Evolutionary conservation across 2,888 invertebrate species (phyloP).

Genomic region (Drosophila prolongata): DNA sequence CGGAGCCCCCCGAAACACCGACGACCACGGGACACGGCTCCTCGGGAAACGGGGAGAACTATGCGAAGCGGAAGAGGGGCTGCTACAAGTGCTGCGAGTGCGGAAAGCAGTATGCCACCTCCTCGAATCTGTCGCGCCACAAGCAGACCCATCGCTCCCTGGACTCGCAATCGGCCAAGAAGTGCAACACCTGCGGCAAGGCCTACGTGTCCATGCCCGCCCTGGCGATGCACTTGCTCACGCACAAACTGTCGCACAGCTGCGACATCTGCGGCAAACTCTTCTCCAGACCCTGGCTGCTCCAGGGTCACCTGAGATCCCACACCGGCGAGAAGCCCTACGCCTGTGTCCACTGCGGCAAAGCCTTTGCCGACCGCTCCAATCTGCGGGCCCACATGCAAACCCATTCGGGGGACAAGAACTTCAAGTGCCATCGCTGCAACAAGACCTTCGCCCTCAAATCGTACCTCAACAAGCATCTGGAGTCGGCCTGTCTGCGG

Average conservation of each 20-base stretch:
- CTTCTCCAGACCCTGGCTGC: conserved; percentile 97
- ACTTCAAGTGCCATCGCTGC: conserved; percentile 94
- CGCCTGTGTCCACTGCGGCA: conserved; percentile 96
- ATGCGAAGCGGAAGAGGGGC: conserved; percentile 82
- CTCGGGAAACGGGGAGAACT: conserved; percentile 60
- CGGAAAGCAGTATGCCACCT: conserved; percentile 96
- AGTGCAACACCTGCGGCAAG: conserved; percentile 97
- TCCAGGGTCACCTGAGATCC: conserved; percentile 93
- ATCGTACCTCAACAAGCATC: conserved; percentile 97
- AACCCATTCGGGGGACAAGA: conserved; percentile 96
- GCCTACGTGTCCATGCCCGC: conserved; percentile 99
- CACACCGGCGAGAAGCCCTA: conserved; percentile 98
- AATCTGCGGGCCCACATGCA: conserved; percentile 98
- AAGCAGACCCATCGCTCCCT: conserved; percentile 96
- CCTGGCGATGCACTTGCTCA: conserved; percentile 95
- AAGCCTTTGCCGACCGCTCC: conserved; percentile 97
- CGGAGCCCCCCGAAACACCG: conserved; percentile 12
- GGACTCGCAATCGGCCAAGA: conserved; percentile 97
- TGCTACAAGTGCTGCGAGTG: conserved; percentile 93
- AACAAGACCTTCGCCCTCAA: conserved; percentile 96
- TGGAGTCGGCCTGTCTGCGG: conserved; percentile 93
- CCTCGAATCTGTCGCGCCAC: conserved; percentile 94
- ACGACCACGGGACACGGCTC: conserved; percentile 3
- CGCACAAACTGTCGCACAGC: conserved; percentile 96
- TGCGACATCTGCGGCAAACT: conserved; percentile 97